Base-by-base conservation (phyloP, 2,888 invertebrate genomes). In the Folsomia manolachei region DNA sequence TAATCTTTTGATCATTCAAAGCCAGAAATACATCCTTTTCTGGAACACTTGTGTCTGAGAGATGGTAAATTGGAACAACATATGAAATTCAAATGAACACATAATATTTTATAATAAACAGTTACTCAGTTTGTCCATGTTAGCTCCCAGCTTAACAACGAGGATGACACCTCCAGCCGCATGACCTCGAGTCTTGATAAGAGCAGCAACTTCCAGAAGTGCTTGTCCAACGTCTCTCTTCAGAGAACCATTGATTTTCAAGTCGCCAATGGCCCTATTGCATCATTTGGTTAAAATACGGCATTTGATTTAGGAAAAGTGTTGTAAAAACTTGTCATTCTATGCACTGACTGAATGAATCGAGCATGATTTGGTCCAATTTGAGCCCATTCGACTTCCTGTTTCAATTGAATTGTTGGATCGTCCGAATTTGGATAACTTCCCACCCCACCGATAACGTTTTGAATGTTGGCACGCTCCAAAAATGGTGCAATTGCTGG, bases 161-260 rank as follows among this genome's bases (percentile, higher is more conserved):
- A 78, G 64, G 0, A 74, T 52, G 51, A 76, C 74, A 27, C 69
- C 75, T 0, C 78, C 78, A 27, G 68, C 53, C 14, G 75, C 71
- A 65, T 74, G 75, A 51, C 73, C 53, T 27, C 26, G 69, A 11
- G 53, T 56, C 27, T 69, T 66, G 27, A 74, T 66, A 53, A 71
- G 69, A n/a, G 70, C 66, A 18, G 71, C 71, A 24, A 70, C 69
- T 21, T 53, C 66, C 21, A 71, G 23, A 25, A 78, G 27, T 0
- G 74, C 75, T 52, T 64, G 63, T 0, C 73, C 52, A 24, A 75
- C 71, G 25, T 75, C 75, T 52, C 76, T 39, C 11, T 69, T 53
- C 27, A 71, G 26, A 19, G 71, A 64, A 26, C 73, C 73, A 60
- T 71, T 18, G 0, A 24, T 27, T 53, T n/a, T 56, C 4, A 75